A percentile compares a stretch with the other conserved stretches of the same genome.
These are phyloP conservation scores for Actinernus sp. DNA, from an alignment of 92 coral and sea anemone species.

Conservation along the genomic window DNA sequence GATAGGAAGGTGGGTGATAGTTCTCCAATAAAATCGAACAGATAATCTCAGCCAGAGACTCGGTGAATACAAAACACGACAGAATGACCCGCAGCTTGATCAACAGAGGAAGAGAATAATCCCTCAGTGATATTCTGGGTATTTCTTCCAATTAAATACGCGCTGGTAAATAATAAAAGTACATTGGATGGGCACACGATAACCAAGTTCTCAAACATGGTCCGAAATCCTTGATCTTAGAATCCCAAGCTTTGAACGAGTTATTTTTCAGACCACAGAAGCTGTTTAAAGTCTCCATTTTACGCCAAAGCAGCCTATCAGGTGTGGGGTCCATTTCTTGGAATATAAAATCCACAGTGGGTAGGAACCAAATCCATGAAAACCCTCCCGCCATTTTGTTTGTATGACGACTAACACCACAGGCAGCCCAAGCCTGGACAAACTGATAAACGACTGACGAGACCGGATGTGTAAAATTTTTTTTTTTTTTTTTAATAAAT, in stretches of 20 bases:
- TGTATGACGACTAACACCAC: too few species aligned
- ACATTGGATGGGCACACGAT: slow-evolving; percentile 77
- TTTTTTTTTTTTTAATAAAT: too few species aligned
- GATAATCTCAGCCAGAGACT: slow-evolving; percentile 46
- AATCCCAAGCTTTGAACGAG: slow-evolving; percentile 56
- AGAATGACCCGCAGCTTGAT: slow-evolving; percentile 49
- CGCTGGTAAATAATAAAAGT: slow-evolving; percentile 65
- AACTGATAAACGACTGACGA: too few species aligned
- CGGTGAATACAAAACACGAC: slow-evolving; percentile 46
- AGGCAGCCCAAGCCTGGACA: too few species aligned
- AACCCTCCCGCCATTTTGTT: too few species aligned
- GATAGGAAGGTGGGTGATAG: slow-evolving; percentile 61
- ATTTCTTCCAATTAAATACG: slow-evolving; percentile 55
- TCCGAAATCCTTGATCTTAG: slow-evolving; percentile 60
- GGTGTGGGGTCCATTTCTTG: too few species aligned
- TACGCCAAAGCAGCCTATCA: too few species aligned
- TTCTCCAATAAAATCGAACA: slow-evolving; percentile 37
- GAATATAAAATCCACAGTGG: too few species aligned
- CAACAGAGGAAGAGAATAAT: slow-evolving; percentile 29
- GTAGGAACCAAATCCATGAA: too few species aligned
- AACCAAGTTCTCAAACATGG: slow-evolving; percentile 71
- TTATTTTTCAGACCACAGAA: slow-evolving; percentile 70
- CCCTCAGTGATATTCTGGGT: slow-evolving; percentile 19
- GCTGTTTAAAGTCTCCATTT: slow-evolving; percentile 61
- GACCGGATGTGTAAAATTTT: too few species aligned